Percentiles rank a stretch among this genome's conserved stretches.
Conservation (phyloP, 2,888 invertebrate genomes). For the Drosophila incognita region DNA sequence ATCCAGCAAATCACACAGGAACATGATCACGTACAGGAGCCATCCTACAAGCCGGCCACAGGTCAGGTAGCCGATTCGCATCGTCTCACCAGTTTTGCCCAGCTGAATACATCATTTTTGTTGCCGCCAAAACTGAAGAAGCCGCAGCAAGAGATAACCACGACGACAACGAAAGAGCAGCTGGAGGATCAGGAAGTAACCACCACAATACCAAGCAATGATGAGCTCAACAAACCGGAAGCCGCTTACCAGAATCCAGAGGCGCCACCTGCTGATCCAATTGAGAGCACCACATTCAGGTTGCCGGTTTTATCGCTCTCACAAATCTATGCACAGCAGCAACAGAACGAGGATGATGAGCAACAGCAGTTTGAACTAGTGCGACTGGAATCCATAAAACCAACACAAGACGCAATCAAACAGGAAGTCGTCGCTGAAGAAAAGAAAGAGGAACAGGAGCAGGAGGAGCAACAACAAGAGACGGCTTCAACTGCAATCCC, state of each 20-base stretch:
- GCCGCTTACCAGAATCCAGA: constrained; percentile 35
- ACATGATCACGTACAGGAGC: constrained; percentile 25
- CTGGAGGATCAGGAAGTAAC: constrained; percentile 40
- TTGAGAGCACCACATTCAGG: constrained; percentile 60
- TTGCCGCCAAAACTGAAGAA: constrained; percentile 37
- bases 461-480: constrained; percentile 5
- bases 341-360: constrained; percentile 66
- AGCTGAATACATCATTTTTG: constrained; percentile 80
- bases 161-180: constrained; percentile 4
- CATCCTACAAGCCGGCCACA: constrained; percentile 26
- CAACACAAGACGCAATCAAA: constrained; percentile 33
- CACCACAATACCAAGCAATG: constrained; percentile 54
- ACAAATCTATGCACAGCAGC: constrained; percentile 73
- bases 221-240: constrained; percentile 51
- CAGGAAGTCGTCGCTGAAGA: constrained; percentile 44
- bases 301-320: constrained; percentile 67
- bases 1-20: constrained; percentile 80
- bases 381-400: constrained; percentile 40
- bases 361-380: constrained; percentile 60
- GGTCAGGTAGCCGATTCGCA: constrained; percentile 49
- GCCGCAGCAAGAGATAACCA: constrained; percentile 15
- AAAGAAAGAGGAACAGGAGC: constrained; percentile 3
- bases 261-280: background rate
- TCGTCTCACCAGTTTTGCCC: constrained; percentile 82
- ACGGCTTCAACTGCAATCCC: background rate